Evolutionary conservation across 2,888 invertebrate species (phyloP).

Genomic region (Eristalis arbustorum): DNA sequence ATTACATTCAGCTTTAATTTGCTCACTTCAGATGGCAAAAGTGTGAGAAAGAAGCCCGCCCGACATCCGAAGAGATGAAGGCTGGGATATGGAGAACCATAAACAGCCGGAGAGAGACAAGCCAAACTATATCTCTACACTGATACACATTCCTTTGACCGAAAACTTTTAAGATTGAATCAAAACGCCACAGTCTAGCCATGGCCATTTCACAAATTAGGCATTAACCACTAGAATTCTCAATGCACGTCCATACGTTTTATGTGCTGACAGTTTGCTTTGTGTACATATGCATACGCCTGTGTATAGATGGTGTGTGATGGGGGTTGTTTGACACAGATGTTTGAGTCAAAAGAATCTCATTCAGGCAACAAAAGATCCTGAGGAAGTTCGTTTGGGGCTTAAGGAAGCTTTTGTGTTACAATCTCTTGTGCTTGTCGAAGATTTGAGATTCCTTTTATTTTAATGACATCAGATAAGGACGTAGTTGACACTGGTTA

Average conservation of each 20-base stretch:
- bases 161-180: neutral
- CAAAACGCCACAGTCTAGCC: neutral
- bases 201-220: neutral
- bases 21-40: neutral
- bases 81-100: neutral
- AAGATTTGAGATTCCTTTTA: neutral
- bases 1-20: slow-evolving; percentile 6
- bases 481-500: neutral
- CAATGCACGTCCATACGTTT: neutral
- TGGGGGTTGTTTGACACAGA: neutral
- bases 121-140: neutral
- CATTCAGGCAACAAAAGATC: neutral
- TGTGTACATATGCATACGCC: neutral
- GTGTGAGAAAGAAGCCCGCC: neutral
- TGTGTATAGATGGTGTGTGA: too few species aligned
- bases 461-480: neutral
- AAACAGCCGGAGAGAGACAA: neutral
- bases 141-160: neutral
- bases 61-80: neutral
- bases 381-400: neutral
- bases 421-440: neutral
- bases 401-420: neutral
- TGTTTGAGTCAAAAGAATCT: neutral
- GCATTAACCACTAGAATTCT: neutral
- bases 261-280: neutral